Evolutionary conservation across 2,888 invertebrate genomes (phyloP).

Genomic region (Cryptus viduatorius): DNA sequence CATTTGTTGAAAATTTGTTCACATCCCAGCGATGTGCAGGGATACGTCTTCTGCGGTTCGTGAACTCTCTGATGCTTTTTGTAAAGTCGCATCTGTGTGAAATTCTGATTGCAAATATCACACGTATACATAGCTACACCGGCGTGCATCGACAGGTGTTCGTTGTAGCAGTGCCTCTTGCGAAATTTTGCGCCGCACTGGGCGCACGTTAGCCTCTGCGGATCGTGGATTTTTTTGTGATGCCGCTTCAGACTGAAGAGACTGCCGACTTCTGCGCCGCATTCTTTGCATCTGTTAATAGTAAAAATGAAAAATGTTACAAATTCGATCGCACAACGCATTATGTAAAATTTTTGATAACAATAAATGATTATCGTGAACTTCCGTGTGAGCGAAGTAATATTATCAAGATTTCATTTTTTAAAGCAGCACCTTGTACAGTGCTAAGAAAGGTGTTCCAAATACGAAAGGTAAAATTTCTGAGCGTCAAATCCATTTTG

Average conservation of each 20-base stretch:
- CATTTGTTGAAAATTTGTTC: slow-evolving; percentile 85
- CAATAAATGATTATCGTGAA: not conserved
- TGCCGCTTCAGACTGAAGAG: slow-evolving; percentile 87
- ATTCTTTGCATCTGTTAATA: slow-evolving; percentile 80
- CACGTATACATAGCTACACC: slow-evolving; percentile 85
- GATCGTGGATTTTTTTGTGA: slow-evolving; percentile 85
- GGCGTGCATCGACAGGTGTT: slow-evolving; percentile 87
- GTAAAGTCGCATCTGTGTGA: slow-evolving; percentile 85
- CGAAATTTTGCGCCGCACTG: slow-evolving; percentile 86
- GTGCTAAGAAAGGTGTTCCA: too few species aligned
- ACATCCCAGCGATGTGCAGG: slow-evolving; percentile 86
- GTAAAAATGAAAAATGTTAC: not conserved
- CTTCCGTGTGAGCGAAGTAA: too few species aligned
- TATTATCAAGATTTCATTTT: too few species aligned
- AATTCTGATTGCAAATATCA: slow-evolving; percentile 86
- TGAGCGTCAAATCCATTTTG: too few species aligned
- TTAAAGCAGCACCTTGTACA: too few species aligned
- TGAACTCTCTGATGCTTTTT: slow-evolving; percentile 86
- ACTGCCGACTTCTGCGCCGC: slow-evolving; percentile 86
- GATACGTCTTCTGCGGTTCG: slow-evolving; percentile 73
- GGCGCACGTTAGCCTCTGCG: slow-evolving; percentile 83
- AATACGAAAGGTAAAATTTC: too few species aligned
- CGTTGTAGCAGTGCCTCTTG: slow-evolving; percentile 87
- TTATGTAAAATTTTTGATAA: slow-evolving; percentile 5
- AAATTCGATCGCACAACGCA: not conserved